These are phyloP conservation scores for Drosophila tanythrix DNA, from an alignment of 2,888 invertebrate species.

Conservation along the genomic window DNA sequence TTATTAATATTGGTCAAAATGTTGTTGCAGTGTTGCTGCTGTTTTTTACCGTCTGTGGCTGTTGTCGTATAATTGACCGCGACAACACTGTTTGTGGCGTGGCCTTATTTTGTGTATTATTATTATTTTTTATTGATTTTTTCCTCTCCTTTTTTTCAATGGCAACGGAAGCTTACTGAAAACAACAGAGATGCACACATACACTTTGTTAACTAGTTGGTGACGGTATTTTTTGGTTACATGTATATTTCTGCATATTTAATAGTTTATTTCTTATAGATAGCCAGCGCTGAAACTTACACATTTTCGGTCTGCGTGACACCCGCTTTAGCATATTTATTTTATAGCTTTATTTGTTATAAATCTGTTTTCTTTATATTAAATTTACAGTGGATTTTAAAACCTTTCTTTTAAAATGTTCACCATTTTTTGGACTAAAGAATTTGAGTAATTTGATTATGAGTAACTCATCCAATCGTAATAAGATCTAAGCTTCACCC, in stretches of 20 bases:
- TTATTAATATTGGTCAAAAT: constrained; percentile 81
- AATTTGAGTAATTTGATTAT: neutral
- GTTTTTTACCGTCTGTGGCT: constrained; percentile 20
- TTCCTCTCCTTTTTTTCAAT: constrained; percentile 35
- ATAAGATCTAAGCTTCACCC: neutral
- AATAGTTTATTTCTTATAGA: neutral
- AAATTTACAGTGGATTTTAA: neutral
- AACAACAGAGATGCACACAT: constrained; percentile 29
- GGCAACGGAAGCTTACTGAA: constrained; percentile 53
- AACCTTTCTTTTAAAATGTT: neutral
- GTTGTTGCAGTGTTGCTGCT: constrained; percentile 49
- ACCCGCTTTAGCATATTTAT: neutral
- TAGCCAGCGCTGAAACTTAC: neutral
- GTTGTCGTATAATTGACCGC: constrained; percentile 61
- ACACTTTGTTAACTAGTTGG: constrained; percentile 16
- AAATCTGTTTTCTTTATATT: neutral
- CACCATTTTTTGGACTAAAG: fast-evolving
- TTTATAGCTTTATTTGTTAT: too few relatives aligned
- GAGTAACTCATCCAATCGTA: neutral
- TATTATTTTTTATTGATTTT: constrained; percentile 25
- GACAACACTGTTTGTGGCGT: constrained; percentile 66
- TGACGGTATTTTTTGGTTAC: neutral
- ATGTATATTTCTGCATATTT: neutral
- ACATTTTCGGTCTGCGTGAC: neutral
- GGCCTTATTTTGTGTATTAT: constrained; percentile 32